phyloP scores from a whole-genome alignment of 2,888 invertebrate genomes.

The Apotomis betuletana region DNA sequence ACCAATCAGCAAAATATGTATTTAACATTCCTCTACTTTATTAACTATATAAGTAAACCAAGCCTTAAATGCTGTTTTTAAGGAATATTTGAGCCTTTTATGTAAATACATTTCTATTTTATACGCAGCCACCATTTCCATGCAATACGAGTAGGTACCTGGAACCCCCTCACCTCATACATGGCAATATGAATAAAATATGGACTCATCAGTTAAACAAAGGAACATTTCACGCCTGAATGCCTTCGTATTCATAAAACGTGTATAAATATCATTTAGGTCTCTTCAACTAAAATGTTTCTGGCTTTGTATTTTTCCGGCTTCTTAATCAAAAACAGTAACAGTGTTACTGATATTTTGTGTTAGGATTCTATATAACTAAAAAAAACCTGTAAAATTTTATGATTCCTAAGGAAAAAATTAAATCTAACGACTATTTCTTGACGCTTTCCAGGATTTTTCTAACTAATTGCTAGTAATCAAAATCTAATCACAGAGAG shows the following conservation, averaged over 20 bases:
- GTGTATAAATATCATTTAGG: slow-evolving; percentile 61
- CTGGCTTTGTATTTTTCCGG: not conserved
- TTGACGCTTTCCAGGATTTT: slow-evolving; percentile 1
- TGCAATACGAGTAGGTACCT: slow-evolving; percentile 45
- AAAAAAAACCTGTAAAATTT: not conserved
- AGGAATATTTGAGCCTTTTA: not conserved
- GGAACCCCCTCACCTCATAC: slow-evolving; percentile 59
- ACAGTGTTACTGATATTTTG: no score
- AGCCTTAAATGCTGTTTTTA: not conserved
- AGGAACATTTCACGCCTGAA: slow-evolving; percentile 66
- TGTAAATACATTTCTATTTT: slow-evolving; percentile 15
- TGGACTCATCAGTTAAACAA: slow-evolving; percentile 76
- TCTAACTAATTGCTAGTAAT: not conserved
- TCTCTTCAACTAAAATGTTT: slow-evolving; percentile 42
- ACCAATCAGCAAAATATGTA: no score
- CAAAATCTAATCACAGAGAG: no score
- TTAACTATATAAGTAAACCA: not conserved
- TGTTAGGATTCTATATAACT: no score
- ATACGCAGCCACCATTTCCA: slow-evolving; percentile 54
- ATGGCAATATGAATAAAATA: slow-evolving; percentile 76
- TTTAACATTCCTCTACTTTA: no score
- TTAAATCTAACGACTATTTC: no score
- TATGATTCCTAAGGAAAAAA: no score
- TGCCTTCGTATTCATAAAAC: slow-evolving; percentile 58
- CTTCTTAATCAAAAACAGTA: not conserved